A percentile compares a stretch with the other conserved stretches of the same genome.
phyloP scores from a whole-genome alignment of 1,140 invertebrate species.

The Magallana gigas region DNA sequence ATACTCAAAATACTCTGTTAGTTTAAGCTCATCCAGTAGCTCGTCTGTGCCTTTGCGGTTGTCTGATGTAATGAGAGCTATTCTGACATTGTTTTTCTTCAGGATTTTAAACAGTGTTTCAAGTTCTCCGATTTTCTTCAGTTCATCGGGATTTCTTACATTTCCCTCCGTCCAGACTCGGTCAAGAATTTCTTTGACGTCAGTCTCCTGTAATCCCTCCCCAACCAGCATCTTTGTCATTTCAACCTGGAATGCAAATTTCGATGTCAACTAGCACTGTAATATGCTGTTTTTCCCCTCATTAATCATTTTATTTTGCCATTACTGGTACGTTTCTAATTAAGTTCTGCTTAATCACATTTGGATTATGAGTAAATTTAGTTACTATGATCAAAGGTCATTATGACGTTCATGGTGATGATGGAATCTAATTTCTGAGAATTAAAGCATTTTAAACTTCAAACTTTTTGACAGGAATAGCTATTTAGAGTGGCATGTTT shows the following conservation, averaged over 20 bases:
- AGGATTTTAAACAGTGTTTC: conserved; percentile 78
- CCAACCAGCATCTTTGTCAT: conserved; percentile 73
- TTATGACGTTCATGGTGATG: no score
- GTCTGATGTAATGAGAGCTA: conserved; percentile 81
- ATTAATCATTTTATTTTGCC: no score
- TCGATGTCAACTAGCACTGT: no score
- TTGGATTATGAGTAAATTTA: no score
- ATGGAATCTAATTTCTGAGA: no score
- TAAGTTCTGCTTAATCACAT: no score
- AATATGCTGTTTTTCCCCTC: no score
- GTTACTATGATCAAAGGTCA: no score
- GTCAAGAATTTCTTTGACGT: conserved; percentile 64
- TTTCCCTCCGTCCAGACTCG: conserved; percentile 71
- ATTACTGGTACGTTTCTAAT: no score
- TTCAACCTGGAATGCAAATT: conserved; percentile 60
- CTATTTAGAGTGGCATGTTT: no score
- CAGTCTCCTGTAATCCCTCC: conserved; percentile 71
- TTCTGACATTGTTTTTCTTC: conserved; percentile 78
- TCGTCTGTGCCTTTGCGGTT: conserved; percentile 76
- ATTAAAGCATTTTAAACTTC: no score
- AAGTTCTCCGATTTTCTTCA: conserved; percentile 77
- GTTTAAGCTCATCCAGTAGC: conserved; percentile 73
- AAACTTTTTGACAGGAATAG: no score
- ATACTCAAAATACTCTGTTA: conserved; percentile 75
- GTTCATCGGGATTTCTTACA: conserved; percentile 60